These are phyloP conservation scores for Microcebus jonahi DNA, from an alignment of 2,113 vertebrate genomes.

Conservation along the genomic window DNA sequence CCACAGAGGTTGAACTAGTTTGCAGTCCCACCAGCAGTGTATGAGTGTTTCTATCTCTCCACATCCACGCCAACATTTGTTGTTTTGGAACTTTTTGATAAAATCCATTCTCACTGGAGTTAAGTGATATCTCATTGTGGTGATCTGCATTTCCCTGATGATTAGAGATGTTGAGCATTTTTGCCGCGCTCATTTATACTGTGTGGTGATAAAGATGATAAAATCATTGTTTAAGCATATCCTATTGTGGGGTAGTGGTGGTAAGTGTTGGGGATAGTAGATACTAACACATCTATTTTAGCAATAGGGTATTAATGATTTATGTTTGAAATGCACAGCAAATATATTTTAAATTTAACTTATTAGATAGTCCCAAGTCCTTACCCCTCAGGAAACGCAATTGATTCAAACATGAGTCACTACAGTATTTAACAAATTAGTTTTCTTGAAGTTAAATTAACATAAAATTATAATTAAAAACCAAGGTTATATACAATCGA, in stretches of 20 bases:
- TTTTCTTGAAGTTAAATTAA: not conserved
- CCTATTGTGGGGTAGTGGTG: not conserved
- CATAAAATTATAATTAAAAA: constrained; percentile 27
- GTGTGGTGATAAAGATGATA: not conserved
- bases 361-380: not conserved
- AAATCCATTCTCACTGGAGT: too few relatives aligned
- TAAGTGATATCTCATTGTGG: too few relatives aligned
- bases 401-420: constrained; percentile 11
- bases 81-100: too few relatives aligned
- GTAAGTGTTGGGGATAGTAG: not conserved
- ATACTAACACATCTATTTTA: not conserved
- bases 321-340: not conserved
- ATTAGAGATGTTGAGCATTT: too few relatives aligned
- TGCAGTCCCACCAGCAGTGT: too few relatives aligned
- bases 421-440: not conserved
- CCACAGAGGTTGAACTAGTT: too few relatives aligned
- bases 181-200: not conserved
- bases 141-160: too few relatives aligned
- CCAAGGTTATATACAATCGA: not conserved
- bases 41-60: too few relatives aligned
- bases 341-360: not conserved
- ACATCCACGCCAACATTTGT: too few relatives aligned
- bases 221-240: not conserved
- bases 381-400: not conserved
- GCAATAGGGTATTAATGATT: not conserved